Evolutionary conservation across 2,888 invertebrate genomes (phyloP), one percentile per base, ranked within the genome.

Genomic region (Chrysolina americana): DNA sequence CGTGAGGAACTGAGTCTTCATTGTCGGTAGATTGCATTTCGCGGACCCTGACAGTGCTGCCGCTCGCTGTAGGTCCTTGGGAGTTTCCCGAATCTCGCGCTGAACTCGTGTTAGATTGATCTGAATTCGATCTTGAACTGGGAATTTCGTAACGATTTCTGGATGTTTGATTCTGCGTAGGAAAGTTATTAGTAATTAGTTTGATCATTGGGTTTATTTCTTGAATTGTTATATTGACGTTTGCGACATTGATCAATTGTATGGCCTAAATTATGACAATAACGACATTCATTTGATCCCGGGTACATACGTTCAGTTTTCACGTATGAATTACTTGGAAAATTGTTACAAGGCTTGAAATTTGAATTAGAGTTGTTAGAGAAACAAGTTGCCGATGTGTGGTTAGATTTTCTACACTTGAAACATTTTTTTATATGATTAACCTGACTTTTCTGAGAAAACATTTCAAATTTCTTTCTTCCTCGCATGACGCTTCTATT

Each of bases 401-500:
- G 56, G 8, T 56, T 21, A 21, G 56, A 6, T 19, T 19, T 56
- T 56, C 19, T 17, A 17, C 56, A 56, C n/a, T 56, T 56, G 17
- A 56, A n/a, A 0, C 0, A 6, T 36, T 36, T 36, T 36, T 36
- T 36, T 36, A 8, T 8, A 36, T 36, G 36, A 36, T 6, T 36
- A 36, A 36, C 36, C 36, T 36, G 8, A 36, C 8, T 8, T 36
- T 36, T 36, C 4, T 36, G 36, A 36, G 36, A 36, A 36, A 36
- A 36, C 5, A 50, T 19, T 19, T 56, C 13, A 19, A 56, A 56
- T 17, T 21, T 21, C 2, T 19, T 19, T 17, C 23, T 56, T 23
- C n/a, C 36, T 64, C 64, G 17, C 64, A 64, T 41, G 64, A n/a
- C 41, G 41, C 41, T 64, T 64, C 64, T 36, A 64, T 28, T 3